Base-by-base conservation (phyloP, 92 coral and sea anemone genomes). In the Paragorgia papillata region DNA sequence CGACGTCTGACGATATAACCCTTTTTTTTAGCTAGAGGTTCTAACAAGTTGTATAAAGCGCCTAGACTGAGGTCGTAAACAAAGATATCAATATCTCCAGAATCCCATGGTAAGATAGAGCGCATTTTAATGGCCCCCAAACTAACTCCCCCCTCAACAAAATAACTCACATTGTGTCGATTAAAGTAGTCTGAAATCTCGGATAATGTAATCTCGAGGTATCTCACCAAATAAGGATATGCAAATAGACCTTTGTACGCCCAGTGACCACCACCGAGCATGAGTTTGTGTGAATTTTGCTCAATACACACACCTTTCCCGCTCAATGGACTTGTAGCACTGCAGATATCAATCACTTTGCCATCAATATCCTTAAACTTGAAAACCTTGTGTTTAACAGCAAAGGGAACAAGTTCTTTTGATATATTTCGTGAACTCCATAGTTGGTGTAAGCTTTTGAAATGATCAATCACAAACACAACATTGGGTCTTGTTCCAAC, bases 201-300 rank as follows among this genome's bases (percentile, higher is more conserved):
- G 4, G 34, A 33, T 31, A 79, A 14, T 22, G 75, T 70, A 17
- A 21, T 18, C 25, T 66, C 56, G 14, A 79, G 48, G 29, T 79
- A 53, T 17, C 40, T 51, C 26, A 79, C 6, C 37, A 86, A 63
- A 33, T 69, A 86, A 13, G 87, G 90, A 32, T 76, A 86, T 17
- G 90, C 85, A 61, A 77, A 82, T 4, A 85, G 66, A 0, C 90
- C 90, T 7, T 70, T 9, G 30, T 55, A 30, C 5, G 86, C 84
- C 90, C 90, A 86, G 24, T 86, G 90, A 1, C 86, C 75, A 1
- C 81, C 78, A 17, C 53, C 39, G 0, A 85, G 69, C 88, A 85
- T 79, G 4, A 73, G 29, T 33, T 69, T 70, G 25, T 73, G 88
- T 4, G 88, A 77, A 7, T 32, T 62, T 12, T 26, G 5, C 61